Percentiles rank a stretch among this genome's conserved stretches.
Evolutionary conservation across 2,797 vertebrate genomes (phyloP).

Genomic region (Fundulus diaphanus): DNA sequence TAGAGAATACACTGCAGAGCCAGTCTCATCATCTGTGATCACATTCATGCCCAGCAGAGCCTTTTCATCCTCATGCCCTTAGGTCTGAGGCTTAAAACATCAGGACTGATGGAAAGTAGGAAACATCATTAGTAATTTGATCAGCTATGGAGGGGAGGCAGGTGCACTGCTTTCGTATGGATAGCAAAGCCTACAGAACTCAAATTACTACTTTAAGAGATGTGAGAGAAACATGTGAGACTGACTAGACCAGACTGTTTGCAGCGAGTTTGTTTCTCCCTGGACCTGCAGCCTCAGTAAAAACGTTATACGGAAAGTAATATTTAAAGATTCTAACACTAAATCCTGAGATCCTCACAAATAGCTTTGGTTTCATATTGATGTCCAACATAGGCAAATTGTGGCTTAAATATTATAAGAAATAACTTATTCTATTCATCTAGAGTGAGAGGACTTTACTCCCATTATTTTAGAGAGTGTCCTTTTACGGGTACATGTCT

Average conservation of each 20-base stretch:
- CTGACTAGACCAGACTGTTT: too few species aligned
- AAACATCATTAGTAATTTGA: background rate
- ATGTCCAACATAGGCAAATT: too few species aligned
- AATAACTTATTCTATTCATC: too few species aligned
- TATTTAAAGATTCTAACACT: background rate
- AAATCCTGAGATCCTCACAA: background rate
- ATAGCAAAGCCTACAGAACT: too few species aligned
- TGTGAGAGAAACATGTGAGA: background rate
- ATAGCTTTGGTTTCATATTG: too few species aligned
- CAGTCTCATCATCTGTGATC: background rate
- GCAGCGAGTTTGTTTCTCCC: too few species aligned
- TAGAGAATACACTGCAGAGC: background rate
- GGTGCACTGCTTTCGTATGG: background rate
- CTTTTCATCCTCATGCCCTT: background rate
- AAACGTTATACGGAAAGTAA: background rate
- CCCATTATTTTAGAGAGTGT: too few species aligned
- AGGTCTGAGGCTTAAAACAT: background rate
- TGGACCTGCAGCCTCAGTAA: too few species aligned
- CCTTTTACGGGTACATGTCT: too few species aligned
- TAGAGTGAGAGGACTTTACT: too few species aligned
- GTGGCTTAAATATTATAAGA: too few species aligned
- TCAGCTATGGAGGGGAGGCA: background rate
- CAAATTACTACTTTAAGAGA: too few species aligned
- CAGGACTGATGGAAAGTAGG: background rate
- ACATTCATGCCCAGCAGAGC: background rate